Evolutionary conservation across 2,797 vertebrate species (phyloP), one percentile per base, ranked within the genome.

Genomic region (Periophthalmus magnuspinnatus): DNA sequence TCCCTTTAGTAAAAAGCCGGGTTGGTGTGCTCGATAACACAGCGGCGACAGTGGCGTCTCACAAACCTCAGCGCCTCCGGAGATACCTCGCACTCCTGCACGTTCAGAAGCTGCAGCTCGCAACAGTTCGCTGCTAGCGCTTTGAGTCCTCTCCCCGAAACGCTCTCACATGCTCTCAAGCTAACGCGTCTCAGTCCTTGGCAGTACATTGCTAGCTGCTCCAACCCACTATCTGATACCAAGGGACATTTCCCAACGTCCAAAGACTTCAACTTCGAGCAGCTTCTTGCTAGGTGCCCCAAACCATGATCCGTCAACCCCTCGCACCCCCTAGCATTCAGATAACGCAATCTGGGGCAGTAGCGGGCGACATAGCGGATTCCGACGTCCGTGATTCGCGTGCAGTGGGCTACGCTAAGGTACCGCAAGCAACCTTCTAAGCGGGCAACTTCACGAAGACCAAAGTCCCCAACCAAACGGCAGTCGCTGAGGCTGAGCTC

Each of bases 21-120:
- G 91, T 98, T 98, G 58, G 96, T 98, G 94, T 99, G 98, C 90
- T 99, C 98, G 73, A 99, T 99, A 83, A 97, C 95, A 47, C 98
- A 99, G 80, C 96, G 96, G 72, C 95, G 95, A 91, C 96, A 99
- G 79, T 99, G 96, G 50, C 96, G 95, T 70, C 97, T 92, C 60
- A 99, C 96, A 3, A 99, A 97, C 8, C 95, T 91, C 84, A 99
- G 92, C 5, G 95, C 97, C 89, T 99, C 98, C 7, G 96, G 95
- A 0, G 98, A 95, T 65, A 98, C 95, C 28, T 98, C 98, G 6
- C 98, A 99, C 92, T 99, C 98, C 93, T 99, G 98, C 77, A 99
- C 96, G 0, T 98, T 99, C 79, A 99, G 92, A 86, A 97, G 95
- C 93, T 98, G 98, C 81, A 99, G 93, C 90, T 99, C 97, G 22